Evolutionary conservation across 1,140 invertebrate genomes (phyloP), one percentile per base, ranked within the genome.

Genomic region (Polypedilum pembai): DNA sequence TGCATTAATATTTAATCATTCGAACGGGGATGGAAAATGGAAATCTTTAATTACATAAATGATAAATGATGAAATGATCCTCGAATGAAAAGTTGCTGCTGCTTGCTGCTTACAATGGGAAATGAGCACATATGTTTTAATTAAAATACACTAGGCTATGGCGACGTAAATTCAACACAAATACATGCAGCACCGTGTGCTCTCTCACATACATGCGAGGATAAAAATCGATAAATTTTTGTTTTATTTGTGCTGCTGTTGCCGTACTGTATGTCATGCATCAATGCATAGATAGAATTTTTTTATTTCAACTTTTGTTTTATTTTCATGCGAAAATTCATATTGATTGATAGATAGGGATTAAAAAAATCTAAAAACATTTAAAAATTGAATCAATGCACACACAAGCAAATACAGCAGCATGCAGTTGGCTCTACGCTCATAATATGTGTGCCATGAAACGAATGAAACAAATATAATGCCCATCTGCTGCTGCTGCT

Each of bases 101-200:
- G 24, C 24, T 56, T 33, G 24, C 24, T 56, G n/a, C 12, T n/a
- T 56, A 56, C n/a, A 56, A 56, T 56, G 45, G 45, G 45, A 56
- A 56, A 56, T 56, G 45, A n/a, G n/a, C 45, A 56, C 45, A 56
- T 56, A 56, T 56, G 45, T 56, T 56, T 56, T 56, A 56, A 56
- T 56, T 56, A 56, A 56, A 56, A 56, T 56, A 56, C 45, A 56
- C 45, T 56, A 56, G 45, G 15, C 45, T 8, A 56, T 56, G 63
- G 45, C 65, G 24, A 74, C 74, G 74, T 65, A 17, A 74, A 17
- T 74, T 72, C 18, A 40, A 73, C 40, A 40, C 40, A 73, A 17
- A n/a, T 73, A 41, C 40, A 40, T 41, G 20, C 15, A 15, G 20
- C 7, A 1, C 18, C 10, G 20, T 73, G 69, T 73, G 20, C 21